Evolutionary conservation across 1,140 invertebrate species (phyloP).

Genomic region (Drosophila pachea): DNA sequence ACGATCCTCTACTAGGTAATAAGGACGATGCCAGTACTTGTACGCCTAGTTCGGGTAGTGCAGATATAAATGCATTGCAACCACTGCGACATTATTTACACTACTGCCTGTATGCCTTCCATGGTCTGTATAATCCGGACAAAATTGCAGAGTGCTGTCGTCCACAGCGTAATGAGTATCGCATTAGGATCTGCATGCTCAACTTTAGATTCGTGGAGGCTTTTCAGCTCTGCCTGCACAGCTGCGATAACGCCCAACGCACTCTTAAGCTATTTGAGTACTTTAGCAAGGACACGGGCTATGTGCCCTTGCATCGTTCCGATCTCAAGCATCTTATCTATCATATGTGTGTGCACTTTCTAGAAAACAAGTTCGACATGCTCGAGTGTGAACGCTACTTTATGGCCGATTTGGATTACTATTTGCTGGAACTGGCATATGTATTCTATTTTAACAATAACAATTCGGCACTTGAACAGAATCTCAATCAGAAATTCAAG

Average conservation of each 20-base stretch:
- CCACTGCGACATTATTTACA: conserved; percentile 79
- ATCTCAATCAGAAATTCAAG: conserved; percentile 76
- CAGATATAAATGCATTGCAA: conserved; percentile 50
- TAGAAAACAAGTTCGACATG: conserved; percentile 69
- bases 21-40: conserved; percentile 53
- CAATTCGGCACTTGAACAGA: conserved; percentile 73
- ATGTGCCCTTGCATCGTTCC: conserved; percentile 70
- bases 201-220: conserved; percentile 77
- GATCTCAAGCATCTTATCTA: conserved; percentile 78
- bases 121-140: conserved; percentile 80
- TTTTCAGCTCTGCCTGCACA: conserved; percentile 69
- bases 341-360: conserved; percentile 72
- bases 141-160: conserved; percentile 79
- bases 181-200: conserved; percentile 74
- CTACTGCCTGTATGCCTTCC: conserved; percentile 81
- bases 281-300: conserved; percentile 78
- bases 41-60: conserved; percentile 45
- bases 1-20: conserved; percentile 25
- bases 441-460: conserved; percentile 78
- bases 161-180: conserved; percentile 69
- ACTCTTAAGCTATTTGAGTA: conserved; percentile 77
- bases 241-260: conserved; percentile 58
- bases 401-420: conserved; percentile 75
- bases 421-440: conserved; percentile 74
- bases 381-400: conserved; percentile 74